Conservation (phyloP, 2,113 vertebrate genomes). For the Cyanoderma ruficeps region DNA sequence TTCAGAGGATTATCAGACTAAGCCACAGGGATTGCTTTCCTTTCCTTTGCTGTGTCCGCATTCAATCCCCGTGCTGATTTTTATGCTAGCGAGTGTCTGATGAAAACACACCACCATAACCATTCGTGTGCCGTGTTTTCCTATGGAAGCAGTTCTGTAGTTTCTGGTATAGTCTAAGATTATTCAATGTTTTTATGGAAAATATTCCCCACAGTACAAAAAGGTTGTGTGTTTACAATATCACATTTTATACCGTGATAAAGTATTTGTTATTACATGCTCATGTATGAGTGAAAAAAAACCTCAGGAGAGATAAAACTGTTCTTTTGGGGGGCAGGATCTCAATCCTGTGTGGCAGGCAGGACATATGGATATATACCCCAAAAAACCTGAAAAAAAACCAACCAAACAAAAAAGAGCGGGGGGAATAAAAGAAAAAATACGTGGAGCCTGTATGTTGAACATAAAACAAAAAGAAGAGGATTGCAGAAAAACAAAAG, state of each 20-base stretch:
- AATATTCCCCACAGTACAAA: neutral
- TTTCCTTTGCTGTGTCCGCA: slow-evolving; percentile 18
- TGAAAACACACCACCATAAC: neutral
- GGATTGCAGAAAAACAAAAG: neutral
- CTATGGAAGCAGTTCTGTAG: neutral
- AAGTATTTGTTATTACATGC: neutral
- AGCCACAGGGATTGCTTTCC: slow-evolving; percentile 39
- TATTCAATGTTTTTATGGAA: neutral
- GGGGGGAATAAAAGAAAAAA: neutral
- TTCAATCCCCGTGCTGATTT: neutral
- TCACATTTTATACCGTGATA: neutral
- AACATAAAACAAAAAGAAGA: neutral
- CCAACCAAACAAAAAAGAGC: fast-evolving
- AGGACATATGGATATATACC: neutral
- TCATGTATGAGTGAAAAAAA: neutral
- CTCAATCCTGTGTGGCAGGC: too few species aligned
- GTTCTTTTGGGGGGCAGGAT: neutral
- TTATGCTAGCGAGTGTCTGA: neutral
- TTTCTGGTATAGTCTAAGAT: neutral
- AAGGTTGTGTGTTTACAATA: neutral
- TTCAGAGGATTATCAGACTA: slow-evolving; percentile 63
- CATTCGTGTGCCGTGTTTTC: fast-evolving
- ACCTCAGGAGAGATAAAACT: neutral
- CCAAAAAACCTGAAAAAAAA: too few species aligned
- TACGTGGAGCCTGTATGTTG: fast-evolving